Evolutionary conservation across 2,113 vertebrate species (phyloP).

Genomic region (Erythrolamprus reginae): DNA sequence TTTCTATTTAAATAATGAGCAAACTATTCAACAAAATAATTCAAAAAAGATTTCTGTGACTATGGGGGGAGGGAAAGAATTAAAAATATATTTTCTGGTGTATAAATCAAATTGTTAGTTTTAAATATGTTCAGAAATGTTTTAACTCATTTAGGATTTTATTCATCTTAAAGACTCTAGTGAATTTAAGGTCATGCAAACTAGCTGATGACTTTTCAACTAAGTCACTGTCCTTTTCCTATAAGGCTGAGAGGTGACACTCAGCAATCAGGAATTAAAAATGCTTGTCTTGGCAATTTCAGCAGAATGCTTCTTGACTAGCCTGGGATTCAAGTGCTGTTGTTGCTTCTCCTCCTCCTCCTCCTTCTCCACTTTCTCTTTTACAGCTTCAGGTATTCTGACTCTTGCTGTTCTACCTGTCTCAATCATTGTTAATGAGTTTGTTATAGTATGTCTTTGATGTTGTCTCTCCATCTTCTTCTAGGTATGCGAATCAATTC

Average conservation of each 20-base stretch:
- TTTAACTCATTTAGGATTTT: background rate
- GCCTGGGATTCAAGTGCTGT: background rate
- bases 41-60: conserved; percentile 39
- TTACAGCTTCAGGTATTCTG: background rate
- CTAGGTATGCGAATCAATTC: background rate
- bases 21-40: conserved; percentile 47
- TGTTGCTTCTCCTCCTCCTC: too few relatives aligned
- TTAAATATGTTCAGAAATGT: background rate
- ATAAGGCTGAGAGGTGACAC: background rate
- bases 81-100: background rate
- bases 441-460: background rate
- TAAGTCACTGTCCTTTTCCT: background rate
- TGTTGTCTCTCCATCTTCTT: background rate
- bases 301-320: background rate
- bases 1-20: conserved; percentile 66
- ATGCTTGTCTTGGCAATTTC: background rate
- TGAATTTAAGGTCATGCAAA: background rate
- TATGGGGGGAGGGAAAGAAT: conserved; percentile 10
- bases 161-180: background rate
- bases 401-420: background rate
- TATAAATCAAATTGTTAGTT: background rate
- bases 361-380: background rate
- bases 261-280: background rate
- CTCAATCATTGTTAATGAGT: background rate
- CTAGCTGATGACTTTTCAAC: background rate